Base-by-base conservation (phyloP, 2,888 invertebrate species). In the Erebia palarica region DNA sequence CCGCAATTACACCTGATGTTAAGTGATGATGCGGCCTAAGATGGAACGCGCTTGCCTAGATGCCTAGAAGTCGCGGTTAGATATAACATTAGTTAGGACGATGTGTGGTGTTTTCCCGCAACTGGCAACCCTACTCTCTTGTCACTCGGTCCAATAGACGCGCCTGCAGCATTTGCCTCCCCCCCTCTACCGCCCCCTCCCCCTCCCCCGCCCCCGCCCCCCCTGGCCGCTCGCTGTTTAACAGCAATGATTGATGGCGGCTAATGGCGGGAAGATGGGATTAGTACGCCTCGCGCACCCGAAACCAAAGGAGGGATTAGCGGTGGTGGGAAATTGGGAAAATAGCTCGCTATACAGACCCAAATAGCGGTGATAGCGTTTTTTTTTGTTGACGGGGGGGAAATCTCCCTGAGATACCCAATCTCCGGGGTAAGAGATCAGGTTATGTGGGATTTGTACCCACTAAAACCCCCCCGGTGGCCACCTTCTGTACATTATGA, bases 201-300 rank as follows among this genome's bases (percentile, higher is more conserved):
- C 21, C 27, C 57, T 10, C 57, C 13, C 11, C 27, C 18, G 66
- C 27, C 21, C 27, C 21, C 14, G 27, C 27, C 1, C 11, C 21
- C 1, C 57, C n/a, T n/a, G n/a, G 73, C 79, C 75, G 78, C 27
- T 11, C 57, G 73, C 79, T 75, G 78, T 81, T 81, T 80, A 81
- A 76, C 77, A 71, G 74, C 66, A 76, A 78, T 86, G 86, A 86
- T 86, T 83, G 86, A 84, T 84, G 74, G 81, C 75, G 76, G 81
- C 74, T 87, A 86, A 87, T 86, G 84, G 82, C 76, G 73, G 74
- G 67, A 71, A 73, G 73, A 73, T 69, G 66, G 75, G 76, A 73
- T 76, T 77, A 78, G 73, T 73, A 60, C 72, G 59, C 66, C 53
- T 53, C 47, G 58, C 49, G 53, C 53, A 14, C n/a, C 47, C 16